phyloP scores from a whole-genome alignment of 2,113 vertebrate species.

The Echinops telfairi region DNA sequence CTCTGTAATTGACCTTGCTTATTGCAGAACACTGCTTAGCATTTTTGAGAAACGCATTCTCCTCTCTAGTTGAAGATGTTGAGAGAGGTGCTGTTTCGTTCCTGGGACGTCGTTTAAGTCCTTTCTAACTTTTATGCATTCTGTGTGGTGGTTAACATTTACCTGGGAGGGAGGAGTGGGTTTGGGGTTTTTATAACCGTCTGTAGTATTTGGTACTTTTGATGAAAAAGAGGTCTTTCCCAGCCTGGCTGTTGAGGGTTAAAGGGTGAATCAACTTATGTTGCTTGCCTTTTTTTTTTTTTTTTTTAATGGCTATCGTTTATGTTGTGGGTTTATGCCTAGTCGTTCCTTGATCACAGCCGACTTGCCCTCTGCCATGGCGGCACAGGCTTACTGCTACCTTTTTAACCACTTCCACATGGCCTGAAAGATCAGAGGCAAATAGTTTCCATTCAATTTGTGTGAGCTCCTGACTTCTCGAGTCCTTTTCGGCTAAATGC shows the following conservation, averaged over 20 bases:
- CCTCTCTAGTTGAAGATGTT: neutral
- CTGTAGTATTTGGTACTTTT: neutral
- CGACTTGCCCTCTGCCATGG: neutral
- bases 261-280: neutral
- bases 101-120: neutral
- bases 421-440: neutral
- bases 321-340: neutral
- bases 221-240: neutral
- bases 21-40: neutral
- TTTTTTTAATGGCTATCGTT: neutral
- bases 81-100: neutral
- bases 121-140: neutral
- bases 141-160: neutral
- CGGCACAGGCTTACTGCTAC: neutral
- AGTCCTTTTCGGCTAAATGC: neutral
- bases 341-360: neutral
- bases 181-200: neutral
- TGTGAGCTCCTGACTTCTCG: neutral
- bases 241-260: neutral
- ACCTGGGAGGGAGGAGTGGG: neutral
- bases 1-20: neutral
- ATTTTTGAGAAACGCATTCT: constrained; percentile 10
- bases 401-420: constrained; percentile 50
- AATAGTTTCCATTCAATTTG: constrained; percentile 4
- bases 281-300: neutral